Evolutionary conservation across 2,888 invertebrate genomes (phyloP), one percentile per base, ranked within the genome.

Genomic region (Caenorhabditis sp.): DNA sequence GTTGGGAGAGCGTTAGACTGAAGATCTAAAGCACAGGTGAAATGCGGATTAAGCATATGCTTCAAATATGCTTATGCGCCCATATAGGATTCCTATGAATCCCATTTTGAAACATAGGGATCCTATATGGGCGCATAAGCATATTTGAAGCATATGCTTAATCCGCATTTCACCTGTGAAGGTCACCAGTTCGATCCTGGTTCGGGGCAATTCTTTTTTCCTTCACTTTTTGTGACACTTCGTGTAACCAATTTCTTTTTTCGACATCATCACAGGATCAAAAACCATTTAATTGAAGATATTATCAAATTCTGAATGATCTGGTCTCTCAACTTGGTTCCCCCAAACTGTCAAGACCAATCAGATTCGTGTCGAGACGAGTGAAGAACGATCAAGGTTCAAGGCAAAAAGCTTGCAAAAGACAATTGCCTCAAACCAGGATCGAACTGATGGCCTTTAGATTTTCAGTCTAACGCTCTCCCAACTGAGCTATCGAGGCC

Each of bases 401-500:
- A 17, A 7, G 2, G 45, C 17, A 8, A 45, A 27, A 15, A 45
- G 24, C n/a, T 52, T 20, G 39, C 30, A 70, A 59, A 55, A 73
- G 46, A 45, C 4, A 55, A 66, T 70, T 86, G 85, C 85, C 85
- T 77, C 83, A 83, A 86, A 83, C 87, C 86, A 87, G 88, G 87
- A 87, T 88, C 85, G 87, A 87, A 88, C 87, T 86, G 85, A 87
- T 81, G 87, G 87, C 87, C 82, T 88, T 87, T 86, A 86, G 87
- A 87, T 88, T 87, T 88, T 87, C 87, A 87, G 87, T 87, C 87
- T 86, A 87, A 88, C 87, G 88, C 87, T 88, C 87, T 88, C 87
- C 88, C 88, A 85, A 87, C 87, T 88, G 88, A 87, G 88, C 88
- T 87, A 87, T 84, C 80, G 68, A 76, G 76, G 79, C 76, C 59